Conservation (phyloP, 2,888 invertebrate species). For the Eupsilia transversa region DNA sequence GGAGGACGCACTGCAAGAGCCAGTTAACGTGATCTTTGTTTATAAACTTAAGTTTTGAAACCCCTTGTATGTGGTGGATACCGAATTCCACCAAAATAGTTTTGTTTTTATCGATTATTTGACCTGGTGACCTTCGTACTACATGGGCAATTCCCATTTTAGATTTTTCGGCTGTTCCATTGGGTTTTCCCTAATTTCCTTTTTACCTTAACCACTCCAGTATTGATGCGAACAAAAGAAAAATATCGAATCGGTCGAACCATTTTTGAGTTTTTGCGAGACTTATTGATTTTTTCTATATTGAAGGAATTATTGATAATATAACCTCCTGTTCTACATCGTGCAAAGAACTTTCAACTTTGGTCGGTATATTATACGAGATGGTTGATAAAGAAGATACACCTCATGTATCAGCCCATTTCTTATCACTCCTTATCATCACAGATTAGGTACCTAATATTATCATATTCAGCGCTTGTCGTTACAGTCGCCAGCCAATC, state of each 20-base stretch:
- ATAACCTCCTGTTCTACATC: background rate
- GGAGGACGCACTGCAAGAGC: conserved; percentile 52
- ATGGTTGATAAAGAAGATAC: background rate
- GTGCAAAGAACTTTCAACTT: background rate
- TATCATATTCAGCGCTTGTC: conserved; percentile 5
- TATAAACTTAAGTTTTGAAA: conserved; percentile 11
- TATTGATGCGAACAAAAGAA: too few species aligned
- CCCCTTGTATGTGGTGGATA: background rate
- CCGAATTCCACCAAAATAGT: background rate
- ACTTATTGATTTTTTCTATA: too few species aligned
- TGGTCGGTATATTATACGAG: background rate
- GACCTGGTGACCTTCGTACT: too few species aligned
- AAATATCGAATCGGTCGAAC: too few species aligned
- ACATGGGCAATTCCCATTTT: too few species aligned
- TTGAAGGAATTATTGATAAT: too few species aligned
- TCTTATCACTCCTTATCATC: conserved; percentile 16
- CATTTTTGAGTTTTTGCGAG: too few species aligned
- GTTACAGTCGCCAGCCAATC: conserved; percentile 27
- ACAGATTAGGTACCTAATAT: conserved; percentile 11
- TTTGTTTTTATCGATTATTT: background rate
- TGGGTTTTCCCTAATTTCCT: too few species aligned
- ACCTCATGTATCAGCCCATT: background rate
- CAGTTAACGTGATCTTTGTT: conserved; percentile 21
- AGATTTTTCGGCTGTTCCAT: too few species aligned
- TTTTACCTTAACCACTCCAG: too few species aligned